Conservation (phyloP, 2,888 invertebrate species). For the Penaeus monodon region DNA sequence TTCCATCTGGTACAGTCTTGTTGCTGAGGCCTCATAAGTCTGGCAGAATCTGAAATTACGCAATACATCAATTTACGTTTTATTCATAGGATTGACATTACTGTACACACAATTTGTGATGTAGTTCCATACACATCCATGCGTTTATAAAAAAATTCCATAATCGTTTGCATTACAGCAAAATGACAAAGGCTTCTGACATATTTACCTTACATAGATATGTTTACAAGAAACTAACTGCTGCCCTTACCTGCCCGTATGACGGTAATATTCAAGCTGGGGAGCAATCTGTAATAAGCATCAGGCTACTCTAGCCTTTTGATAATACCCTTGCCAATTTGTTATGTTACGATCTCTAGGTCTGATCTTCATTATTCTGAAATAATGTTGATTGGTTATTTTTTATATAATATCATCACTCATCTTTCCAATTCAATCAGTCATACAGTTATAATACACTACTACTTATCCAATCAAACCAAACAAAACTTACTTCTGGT, state of each 20-base stretch:
- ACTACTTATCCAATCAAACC: too few relatives aligned
- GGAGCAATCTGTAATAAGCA: constrained; percentile 72
- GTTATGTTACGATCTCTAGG: constrained; percentile 70
- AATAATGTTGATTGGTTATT: too few relatives aligned
- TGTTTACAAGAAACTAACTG: background rate
- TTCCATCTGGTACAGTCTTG: constrained; percentile 71
- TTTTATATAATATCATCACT: too few relatives aligned
- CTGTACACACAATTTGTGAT: background rate
- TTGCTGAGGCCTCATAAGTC: constrained; percentile 73
- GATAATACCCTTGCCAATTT: constrained; percentile 72
- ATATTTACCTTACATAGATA: too few relatives aligned
- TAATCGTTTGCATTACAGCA: too few relatives aligned
- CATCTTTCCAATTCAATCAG: too few relatives aligned
- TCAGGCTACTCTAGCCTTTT: constrained; percentile 73
- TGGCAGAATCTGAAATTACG: constrained; percentile 68
- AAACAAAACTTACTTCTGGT: constrained; percentile 63
- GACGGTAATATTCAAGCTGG: constrained; percentile 71
- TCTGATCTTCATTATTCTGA: constrained; percentile 71
- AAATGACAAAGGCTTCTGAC: too few relatives aligned
- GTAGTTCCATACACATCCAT: too few relatives aligned
- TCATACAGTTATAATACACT: too few relatives aligned
- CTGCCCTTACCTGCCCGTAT: constrained; percentile 68
- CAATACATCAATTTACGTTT: background rate
- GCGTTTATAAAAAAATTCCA: too few relatives aligned
- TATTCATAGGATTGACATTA: background rate